These are phyloP conservation scores for Python bivittatus DNA, from an alignment of 2,113 vertebrate genomes.

Conservation along the genomic window DNA sequence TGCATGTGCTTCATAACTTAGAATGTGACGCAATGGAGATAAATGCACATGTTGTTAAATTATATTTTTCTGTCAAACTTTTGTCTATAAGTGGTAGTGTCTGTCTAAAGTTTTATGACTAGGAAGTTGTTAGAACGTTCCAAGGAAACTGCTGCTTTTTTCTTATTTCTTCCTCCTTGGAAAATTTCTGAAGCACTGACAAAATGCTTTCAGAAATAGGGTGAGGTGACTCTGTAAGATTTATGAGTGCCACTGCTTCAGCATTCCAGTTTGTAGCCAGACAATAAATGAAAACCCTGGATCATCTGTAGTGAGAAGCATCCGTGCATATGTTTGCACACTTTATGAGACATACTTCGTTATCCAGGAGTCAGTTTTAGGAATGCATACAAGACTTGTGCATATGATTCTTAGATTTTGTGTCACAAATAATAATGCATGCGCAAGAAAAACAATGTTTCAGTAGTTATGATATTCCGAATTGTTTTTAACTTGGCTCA, in stretches of 20 bases:
- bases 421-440: not conserved
- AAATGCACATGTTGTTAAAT: not conserved
- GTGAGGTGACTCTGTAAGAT: not conserved
- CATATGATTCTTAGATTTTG: not conserved
- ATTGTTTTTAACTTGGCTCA: conserved; percentile 19
- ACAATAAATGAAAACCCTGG: not conserved
- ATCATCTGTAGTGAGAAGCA: not conserved
- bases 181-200: not conserved
- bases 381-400: not conserved
- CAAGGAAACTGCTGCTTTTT: not conserved
- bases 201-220: not conserved
- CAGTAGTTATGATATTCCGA: not conserved
- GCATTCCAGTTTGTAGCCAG: not conserved
- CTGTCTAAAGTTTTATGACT: not conserved
- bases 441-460: not conserved
- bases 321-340: not conserved
- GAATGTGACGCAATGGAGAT: not conserved
- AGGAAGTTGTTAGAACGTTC: not conserved
- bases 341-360: not conserved
- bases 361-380: not conserved
- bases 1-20: not conserved
- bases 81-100: too few relatives aligned
- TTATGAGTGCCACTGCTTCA: not conserved
- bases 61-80: not conserved
- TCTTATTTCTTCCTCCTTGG: not conserved